Percentiles rank a stretch among this genome's conserved stretches.
phyloP scores from a whole-genome alignment of 2,888 invertebrate genomes.

The Drosophila sordidapex region DNA sequence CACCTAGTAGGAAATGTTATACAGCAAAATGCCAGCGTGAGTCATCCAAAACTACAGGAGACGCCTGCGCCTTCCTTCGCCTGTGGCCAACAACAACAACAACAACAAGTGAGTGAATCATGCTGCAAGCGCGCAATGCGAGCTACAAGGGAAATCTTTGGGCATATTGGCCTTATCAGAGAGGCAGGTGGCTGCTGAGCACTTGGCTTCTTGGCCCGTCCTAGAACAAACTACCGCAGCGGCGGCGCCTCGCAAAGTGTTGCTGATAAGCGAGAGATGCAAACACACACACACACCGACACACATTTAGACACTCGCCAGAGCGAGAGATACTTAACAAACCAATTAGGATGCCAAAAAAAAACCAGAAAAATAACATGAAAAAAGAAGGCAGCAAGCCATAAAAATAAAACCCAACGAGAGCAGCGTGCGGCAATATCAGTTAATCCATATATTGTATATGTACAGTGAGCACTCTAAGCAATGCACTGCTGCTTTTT shows the following conservation, averaged over 20 bases:
- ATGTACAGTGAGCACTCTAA: constrained; percentile 8
- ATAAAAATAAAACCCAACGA: constrained; percentile 60
- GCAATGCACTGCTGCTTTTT: background rate
- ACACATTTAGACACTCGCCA: constrained; percentile 21
- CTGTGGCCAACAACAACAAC: constrained; percentile 2
- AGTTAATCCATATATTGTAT: constrained; percentile 49
- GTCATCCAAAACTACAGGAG: constrained; percentile 45
- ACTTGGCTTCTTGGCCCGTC: constrained; percentile 46
- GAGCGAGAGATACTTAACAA: constrained; percentile 68
- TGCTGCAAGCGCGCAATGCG: constrained; percentile 52
- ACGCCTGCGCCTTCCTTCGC: constrained; percentile 10
- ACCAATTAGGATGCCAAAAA: constrained; percentile 78
- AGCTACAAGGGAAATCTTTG: constrained; percentile 53
- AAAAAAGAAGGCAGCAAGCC: constrained; percentile 60
- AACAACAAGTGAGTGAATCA: constrained; percentile 54
- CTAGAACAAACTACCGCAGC: constrained; percentile 56
- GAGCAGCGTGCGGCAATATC: constrained; percentile 54
- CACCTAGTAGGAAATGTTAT: constrained; percentile 53
- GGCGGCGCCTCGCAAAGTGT: constrained; percentile 69
- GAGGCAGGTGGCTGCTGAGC: constrained; percentile 40
- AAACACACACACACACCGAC: constrained; percentile 12
- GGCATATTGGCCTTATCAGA: constrained; percentile 56
- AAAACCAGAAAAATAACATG: constrained; percentile 21
- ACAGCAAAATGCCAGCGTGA: constrained; percentile 41
- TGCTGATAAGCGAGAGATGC: constrained; percentile 53